A percentile compares a stretch with the other conserved stretches of the same genome.
Evolutionary conservation across 1,140 invertebrate genomes (phyloP).

Genomic region (Anoplophora glabripennis): DNA sequence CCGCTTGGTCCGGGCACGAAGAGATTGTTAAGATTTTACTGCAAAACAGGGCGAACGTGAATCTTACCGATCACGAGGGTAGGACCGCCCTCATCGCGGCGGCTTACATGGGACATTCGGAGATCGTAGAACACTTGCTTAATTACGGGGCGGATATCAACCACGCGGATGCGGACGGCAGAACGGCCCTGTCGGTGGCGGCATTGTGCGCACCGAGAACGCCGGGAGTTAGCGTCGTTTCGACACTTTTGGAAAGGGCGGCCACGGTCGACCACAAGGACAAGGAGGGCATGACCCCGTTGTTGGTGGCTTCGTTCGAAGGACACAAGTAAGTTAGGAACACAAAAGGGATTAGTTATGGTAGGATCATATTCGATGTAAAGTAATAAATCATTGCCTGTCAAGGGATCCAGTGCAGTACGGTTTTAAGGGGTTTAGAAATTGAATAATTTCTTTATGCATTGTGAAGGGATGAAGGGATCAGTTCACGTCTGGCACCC

Average conservation of each 20-base stretch:
- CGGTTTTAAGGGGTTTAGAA: no score
- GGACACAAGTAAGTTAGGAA: slow-evolving; percentile 65
- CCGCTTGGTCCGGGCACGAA: slow-evolving; percentile 82
- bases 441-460: no score
- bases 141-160: slow-evolving; percentile 83
- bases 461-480: no score
- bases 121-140: slow-evolving; percentile 83
- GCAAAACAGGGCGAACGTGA: slow-evolving; percentile 64
- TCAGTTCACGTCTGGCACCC: no score
- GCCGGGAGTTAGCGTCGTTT: slow-evolving; percentile 60
- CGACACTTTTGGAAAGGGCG: slow-evolving; percentile 77
- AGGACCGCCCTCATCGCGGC: slow-evolving; percentile 88
- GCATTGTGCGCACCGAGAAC: slow-evolving; percentile 87
- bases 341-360: background rate
- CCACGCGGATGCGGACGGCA: slow-evolving; percentile 84
- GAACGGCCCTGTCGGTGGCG: slow-evolving; percentile 89
- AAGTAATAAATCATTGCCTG: no score
- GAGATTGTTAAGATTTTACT: slow-evolving; percentile 76
- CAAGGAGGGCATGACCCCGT: slow-evolving; percentile 88
- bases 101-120: slow-evolving; percentile 88
- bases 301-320: slow-evolving; percentile 92
- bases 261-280: slow-evolving; percentile 86
- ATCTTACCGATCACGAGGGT: slow-evolving; percentile 65
- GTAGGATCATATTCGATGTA: no score
- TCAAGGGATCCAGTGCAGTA: no score